Evolutionary conservation across 2,797 vertebrate genomes (phyloP), one percentile per base, ranked within the genome.

Genomic region (Ambastaia sidthimunki): DNA sequence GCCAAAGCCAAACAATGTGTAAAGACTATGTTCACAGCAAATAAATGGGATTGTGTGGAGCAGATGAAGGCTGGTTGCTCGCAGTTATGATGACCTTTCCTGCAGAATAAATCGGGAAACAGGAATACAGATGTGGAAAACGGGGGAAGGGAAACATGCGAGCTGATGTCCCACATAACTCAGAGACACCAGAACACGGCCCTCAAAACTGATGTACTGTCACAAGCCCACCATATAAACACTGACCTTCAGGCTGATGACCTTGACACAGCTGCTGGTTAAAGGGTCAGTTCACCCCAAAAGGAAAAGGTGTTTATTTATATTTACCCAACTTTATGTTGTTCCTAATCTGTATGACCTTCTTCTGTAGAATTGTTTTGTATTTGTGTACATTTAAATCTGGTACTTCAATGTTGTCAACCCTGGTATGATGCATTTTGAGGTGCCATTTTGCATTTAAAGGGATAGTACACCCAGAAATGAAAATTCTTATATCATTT

Each of bases 51-150:
- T 55, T 55, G 25, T 57, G 50, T 34, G 4, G 13, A 44, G 21
- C 50, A 15, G 63, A 76, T 68, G 50, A 68, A 57, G 48, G 34
- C 50, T 44, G 50, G 50, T 57, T 47, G 25, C 2, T 18, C 0
- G 1, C 19, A n/a, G 55, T 73, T 76, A 12, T 37, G 50, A 57
- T 57, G 63, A 68, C 74, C 74, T 76, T 67, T 76, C 34, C 63
- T 7, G 34, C 74, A 10, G 52, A 68, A 76, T 76, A 68, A 68
- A 68, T 76, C 74, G 57, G 57, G 48, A 67, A 68, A 57, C 3
- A 4, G 21, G 52, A 16, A 68, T 41, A 21, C 47, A 66, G 74
- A 75, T 18, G 62, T 54, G 28, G 60, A 12, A 72, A 41, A 34
- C 7, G 13, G 47, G n/a, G 65, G 65, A 13, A 68, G 13, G 34